phyloP scores from a whole-genome alignment of 2,113 vertebrate species.

The Terrapene triunguis region DNA sequence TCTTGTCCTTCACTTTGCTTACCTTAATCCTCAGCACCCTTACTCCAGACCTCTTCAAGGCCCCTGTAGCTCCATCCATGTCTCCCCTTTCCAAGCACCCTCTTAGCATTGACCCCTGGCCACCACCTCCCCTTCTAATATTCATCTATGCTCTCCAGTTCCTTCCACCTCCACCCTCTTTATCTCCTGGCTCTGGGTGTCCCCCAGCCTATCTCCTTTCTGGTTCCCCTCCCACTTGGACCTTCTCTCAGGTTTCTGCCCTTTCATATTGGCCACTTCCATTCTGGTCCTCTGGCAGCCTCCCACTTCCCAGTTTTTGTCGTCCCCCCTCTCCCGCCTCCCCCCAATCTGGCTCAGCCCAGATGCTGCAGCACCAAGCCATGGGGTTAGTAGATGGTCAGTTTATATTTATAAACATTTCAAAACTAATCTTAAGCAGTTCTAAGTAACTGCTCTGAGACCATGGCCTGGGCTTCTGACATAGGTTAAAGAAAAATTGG shows the following conservation, averaged over 20 bases:
- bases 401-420: not conserved
- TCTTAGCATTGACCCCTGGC: rapidly evolving
- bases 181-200: rapidly evolving
- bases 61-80: not conserved
- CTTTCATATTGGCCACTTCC: not conserved
- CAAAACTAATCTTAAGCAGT: not conserved
- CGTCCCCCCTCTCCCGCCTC: too few species aligned
- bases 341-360: not conserved
- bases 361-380: not conserved
- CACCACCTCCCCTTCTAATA: rapidly evolving
- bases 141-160: not conserved
- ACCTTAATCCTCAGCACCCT: not conserved
- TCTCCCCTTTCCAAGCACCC: not conserved
- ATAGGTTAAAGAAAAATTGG: not conserved
- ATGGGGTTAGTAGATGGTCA: not conserved
- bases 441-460: not conserved
- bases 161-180: not conserved
- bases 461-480: not conserved
- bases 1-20: not conserved
- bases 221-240: not conserved
- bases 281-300: not conserved
- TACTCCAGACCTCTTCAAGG: not conserved
- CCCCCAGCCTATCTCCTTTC: rapidly evolving
- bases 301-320: not conserved
- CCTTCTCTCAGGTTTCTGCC: not conserved